A percentile compares a stretch with the other conserved stretches of the same genome.
Conservation (phyloP, 2,113 vertebrate genomes). For the Hymenochirus boettgeri region DNA sequence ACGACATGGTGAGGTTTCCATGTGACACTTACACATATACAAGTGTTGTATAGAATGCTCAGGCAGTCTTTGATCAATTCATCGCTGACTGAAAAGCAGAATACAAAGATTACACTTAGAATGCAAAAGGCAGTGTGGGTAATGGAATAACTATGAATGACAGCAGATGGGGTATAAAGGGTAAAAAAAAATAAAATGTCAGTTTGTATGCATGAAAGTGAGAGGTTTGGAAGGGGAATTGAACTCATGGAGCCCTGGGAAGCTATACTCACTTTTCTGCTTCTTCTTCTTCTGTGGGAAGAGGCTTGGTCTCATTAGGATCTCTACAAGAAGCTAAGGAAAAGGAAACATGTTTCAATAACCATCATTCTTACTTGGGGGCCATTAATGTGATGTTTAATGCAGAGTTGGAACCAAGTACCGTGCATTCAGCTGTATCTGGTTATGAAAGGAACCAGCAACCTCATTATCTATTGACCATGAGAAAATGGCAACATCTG, state of each 20-base stretch:
- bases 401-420: too few relatives aligned
- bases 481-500: too few relatives aligned
- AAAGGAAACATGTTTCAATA: too few relatives aligned
- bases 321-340: conserved; percentile 89
- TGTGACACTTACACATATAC: conserved; percentile 96
- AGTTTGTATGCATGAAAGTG: background rate
- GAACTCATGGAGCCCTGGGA: background rate
- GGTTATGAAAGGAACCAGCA: too few relatives aligned
- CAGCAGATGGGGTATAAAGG: background rate
- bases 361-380: too few relatives aligned
- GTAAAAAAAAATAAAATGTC: too few relatives aligned
- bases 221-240: background rate
- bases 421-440: too few relatives aligned
- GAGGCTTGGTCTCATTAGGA: conserved; percentile 94
- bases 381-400: too few relatives aligned
- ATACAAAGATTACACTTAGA: background rate
- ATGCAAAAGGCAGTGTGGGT: too few relatives aligned
- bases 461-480: too few relatives aligned
- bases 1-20: too few relatives aligned
- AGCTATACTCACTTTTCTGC: conserved; percentile 78
- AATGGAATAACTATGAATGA: background rate
- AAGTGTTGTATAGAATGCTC: conserved; percentile 93
- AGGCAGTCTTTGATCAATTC: conserved; percentile 92
- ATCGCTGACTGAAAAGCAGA: conserved; percentile 79
- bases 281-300: conserved; percentile 91